Percentiles rank a stretch among this genome's conserved stretches.
These are phyloP conservation scores for Luperina nickerlii DNA, from an alignment of 2,888 invertebrate species.

Conservation along the genomic window DNA sequence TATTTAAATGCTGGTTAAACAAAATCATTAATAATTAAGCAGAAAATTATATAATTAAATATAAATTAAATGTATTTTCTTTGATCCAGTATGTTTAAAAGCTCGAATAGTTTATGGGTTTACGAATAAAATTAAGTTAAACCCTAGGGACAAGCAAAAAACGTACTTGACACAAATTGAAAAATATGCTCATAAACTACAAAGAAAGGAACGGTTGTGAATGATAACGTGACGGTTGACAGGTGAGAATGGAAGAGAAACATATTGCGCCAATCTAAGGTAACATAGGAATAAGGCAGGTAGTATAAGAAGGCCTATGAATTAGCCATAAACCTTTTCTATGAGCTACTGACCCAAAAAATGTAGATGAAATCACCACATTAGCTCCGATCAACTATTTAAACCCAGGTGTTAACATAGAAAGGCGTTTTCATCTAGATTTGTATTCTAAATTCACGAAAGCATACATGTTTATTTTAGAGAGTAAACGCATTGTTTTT, in stretches of 20 bases:
- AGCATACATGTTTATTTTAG: conserved; percentile 54
- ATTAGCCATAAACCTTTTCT: neutral
- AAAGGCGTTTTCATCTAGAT: conserved; percentile 65
- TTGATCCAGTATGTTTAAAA: no score
- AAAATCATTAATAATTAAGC: no score
- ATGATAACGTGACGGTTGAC: neutral
- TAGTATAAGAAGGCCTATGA: neutral
- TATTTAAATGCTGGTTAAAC: no score
- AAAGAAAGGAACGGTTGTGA: neutral
- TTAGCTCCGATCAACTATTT: conserved; percentile 49
- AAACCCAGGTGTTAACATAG: conserved; percentile 52
- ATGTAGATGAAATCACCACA: conserved; percentile 47
- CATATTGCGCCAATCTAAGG: neutral
- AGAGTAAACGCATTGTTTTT: conserved; percentile 37
- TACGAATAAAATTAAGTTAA: no score
- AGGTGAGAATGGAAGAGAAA: neutral
- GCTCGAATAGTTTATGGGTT: no score
- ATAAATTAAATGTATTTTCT: no score
- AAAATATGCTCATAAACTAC: no score
- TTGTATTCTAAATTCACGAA: conserved; percentile 57
- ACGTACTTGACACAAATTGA: no score
- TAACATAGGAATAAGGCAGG: neutral
- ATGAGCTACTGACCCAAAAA: neutral
- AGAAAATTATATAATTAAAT: no score
- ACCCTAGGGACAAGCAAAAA: no score